Percentiles rank a stretch among this genome's conserved stretches.
Conservation (phyloP, 2,113 vertebrate species). For the Tylochromis polylepis region DNA sequence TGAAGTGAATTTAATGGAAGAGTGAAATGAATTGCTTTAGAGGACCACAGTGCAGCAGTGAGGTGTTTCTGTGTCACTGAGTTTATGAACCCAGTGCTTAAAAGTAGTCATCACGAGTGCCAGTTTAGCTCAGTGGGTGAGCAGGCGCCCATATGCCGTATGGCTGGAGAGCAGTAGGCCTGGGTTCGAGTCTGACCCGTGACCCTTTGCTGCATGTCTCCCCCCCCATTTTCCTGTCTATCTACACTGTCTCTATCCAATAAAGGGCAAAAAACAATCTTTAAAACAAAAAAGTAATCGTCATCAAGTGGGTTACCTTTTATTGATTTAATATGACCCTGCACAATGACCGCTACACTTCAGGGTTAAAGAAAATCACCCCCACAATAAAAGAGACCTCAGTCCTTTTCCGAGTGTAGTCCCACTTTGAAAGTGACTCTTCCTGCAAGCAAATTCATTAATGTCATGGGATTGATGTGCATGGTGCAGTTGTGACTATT, state of each 20-base stretch:
- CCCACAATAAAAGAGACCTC: not conserved
- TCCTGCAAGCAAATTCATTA: conserved; percentile 27
- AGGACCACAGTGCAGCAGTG: not conserved
- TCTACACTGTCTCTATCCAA: too few relatives aligned
- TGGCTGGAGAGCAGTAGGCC: too few relatives aligned
- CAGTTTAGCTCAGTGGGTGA: too few relatives aligned
- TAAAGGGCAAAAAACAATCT: too few relatives aligned
- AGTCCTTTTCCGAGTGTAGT: not conserved
- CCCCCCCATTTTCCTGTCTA: too few relatives aligned
- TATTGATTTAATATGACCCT: not conserved
- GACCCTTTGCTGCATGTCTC: too few relatives aligned
- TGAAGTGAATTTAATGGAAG: not conserved
- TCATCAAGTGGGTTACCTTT: not conserved
- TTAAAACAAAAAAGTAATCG: too few relatives aligned
- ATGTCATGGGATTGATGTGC: conserved; percentile 31
- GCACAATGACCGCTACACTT: not conserved
- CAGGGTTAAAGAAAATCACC: conserved; percentile 30
- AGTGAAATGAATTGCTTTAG: not conserved
- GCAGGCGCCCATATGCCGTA: too few relatives aligned
- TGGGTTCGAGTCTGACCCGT: too few relatives aligned
- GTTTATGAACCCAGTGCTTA: not conserved
- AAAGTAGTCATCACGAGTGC: not conserved
- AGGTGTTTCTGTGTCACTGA: not conserved
- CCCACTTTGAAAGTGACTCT: conserved; percentile 47
- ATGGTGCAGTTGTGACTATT: conserved; percentile 9